These are phyloP conservation scores for Diplolepis rosae DNA, from an alignment of 2,888 invertebrate genomes.

Conservation along the genomic window DNA sequence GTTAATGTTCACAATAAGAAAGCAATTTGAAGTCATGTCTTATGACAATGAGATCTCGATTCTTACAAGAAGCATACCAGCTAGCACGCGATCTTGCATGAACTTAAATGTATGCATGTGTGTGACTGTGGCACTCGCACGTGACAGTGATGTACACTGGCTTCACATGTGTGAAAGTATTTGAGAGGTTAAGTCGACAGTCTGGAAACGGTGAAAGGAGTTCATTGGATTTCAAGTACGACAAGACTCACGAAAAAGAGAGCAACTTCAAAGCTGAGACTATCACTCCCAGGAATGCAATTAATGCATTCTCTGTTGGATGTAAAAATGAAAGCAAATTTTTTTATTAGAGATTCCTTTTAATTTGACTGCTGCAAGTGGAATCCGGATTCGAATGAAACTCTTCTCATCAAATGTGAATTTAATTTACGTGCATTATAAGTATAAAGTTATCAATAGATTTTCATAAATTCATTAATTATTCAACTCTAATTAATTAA, in stretches of 20 bases:
- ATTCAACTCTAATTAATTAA: background rate
- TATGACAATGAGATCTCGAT: background rate
- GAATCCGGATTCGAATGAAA: background rate
- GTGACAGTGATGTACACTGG: constrained; percentile 1
- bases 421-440: background rate
- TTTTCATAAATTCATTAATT: background rate
- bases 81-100: background rate
- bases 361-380: background rate
- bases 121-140: background rate
- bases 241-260: constrained; percentile 1
- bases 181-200: constrained; percentile 12
- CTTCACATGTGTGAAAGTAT: constrained; percentile 2
- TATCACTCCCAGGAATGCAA: constrained; percentile 13
- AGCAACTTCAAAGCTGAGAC: constrained; percentile 14
- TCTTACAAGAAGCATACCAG: background rate
- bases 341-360: background rate
- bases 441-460: background rate
- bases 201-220: constrained; percentile 19
- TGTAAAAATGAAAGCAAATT: background rate
- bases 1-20: too few relatives aligned
- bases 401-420: background rate
- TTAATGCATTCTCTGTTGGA: background rate
- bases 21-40: too few relatives aligned
- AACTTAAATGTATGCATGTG: background rate
- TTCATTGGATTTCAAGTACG: constrained; percentile 17